A percentile compares a stretch with the other conserved stretches of the same genome.
These are phyloP conservation scores for Clarias laeviceps DNA, from an alignment of 2,797 vertebrate genomes.

Conservation along the genomic window DNA sequence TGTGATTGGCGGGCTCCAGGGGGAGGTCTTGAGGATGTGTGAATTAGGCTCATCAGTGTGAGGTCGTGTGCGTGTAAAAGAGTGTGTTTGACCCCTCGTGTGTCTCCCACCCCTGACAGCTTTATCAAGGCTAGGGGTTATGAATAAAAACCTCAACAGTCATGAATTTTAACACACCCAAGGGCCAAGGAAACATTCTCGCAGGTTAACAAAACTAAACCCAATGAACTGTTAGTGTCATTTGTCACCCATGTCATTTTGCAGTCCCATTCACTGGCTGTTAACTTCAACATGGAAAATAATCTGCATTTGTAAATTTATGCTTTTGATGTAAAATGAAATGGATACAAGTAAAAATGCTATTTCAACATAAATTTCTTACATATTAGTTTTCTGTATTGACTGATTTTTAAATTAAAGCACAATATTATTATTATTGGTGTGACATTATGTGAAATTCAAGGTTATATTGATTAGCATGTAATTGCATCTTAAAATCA, in stretches of 20 bases:
- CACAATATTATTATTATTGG: neutral
- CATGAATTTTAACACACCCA: slow-evolving; percentile 62
- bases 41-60: slow-evolving; percentile 64
- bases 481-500: slow-evolving; percentile 3
- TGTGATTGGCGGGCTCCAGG: slow-evolving; percentile 60
- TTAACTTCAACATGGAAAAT: slow-evolving; percentile 25
- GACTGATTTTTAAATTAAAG: neutral
- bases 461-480: neutral
- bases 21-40: slow-evolving; percentile 63
- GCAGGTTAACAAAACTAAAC: slow-evolving; percentile 60
- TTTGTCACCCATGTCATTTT: slow-evolving; percentile 57
- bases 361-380: neutral
- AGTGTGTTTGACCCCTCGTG: slow-evolving; percentile 58
- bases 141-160: slow-evolving; percentile 62
- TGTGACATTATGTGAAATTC: neutral
- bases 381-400: neutral
- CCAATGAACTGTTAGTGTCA: slow-evolving; percentile 52
- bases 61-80: slow-evolving; percentile 59
- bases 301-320: slow-evolving; percentile 12
- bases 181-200: slow-evolving; percentile 47
- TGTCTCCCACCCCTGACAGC: slow-evolving; percentile 62
- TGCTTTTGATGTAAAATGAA: slow-evolving; percentile 5
- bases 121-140: slow-evolving; percentile 61
- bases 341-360: neutral
- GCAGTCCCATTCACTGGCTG: slow-evolving; percentile 25